phyloP scores from a whole-genome alignment of 2,113 vertebrate genomes.

The Podiceps cristatus region DNA sequence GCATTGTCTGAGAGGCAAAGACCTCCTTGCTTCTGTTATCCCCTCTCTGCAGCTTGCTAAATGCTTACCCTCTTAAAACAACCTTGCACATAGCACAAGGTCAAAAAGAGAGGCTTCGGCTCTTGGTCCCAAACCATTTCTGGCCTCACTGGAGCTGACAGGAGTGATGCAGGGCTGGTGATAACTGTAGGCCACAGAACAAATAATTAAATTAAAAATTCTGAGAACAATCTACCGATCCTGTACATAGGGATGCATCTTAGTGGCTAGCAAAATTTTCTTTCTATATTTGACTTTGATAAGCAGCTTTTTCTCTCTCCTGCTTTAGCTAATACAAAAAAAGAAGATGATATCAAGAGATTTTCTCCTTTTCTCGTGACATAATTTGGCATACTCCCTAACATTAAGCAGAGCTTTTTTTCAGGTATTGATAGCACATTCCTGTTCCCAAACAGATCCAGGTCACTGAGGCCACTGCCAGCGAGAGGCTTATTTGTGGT shows the following conservation, averaged over 20 bases:
- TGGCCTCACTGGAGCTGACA: neutral
- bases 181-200: neutral
- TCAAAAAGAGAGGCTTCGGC: neutral
- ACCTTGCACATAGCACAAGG: neutral
- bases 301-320: neutral
- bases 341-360: neutral
- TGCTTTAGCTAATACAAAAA: neutral
- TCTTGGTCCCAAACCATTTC: no score
- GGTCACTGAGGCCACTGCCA: neutral
- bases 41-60: neutral
- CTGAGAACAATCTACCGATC: neutral
- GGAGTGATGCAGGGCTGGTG: no score
- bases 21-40: neutral
- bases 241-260: neutral
- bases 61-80: neutral
- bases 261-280: neutral
- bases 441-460: neutral
- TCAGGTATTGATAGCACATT: neutral
- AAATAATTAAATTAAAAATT: neutral
- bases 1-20: neutral
- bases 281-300: neutral
- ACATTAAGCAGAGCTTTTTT: neutral
- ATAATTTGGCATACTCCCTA: neutral
- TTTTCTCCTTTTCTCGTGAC: neutral
- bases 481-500: neutral